Percentiles rank a stretch among this genome's conserved stretches.
These are phyloP conservation scores for Penaeus vannamei DNA, from an alignment of 1,140 invertebrate species.

Conservation along the genomic window DNA sequence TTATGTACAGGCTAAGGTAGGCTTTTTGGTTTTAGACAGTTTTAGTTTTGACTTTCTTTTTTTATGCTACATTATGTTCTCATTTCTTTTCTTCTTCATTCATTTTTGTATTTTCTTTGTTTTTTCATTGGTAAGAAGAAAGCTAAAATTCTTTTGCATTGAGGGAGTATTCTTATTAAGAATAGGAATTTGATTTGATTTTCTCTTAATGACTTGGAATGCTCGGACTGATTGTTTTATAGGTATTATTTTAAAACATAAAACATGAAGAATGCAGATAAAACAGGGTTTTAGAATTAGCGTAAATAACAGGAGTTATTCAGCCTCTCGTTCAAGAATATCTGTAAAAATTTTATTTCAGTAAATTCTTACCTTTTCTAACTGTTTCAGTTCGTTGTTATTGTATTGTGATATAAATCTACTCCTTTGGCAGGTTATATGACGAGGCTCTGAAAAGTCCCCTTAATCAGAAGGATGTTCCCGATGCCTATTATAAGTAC, in stretches of 20 bases:
- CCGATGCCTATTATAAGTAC: constrained; percentile 71
- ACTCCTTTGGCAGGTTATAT: constrained; percentile 80
- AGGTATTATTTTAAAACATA: not conserved
- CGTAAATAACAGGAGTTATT: not conserved
- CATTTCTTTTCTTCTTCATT: too few relatives aligned
- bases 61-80: too few relatives aligned
- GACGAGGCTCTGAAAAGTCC: constrained; percentile 88
- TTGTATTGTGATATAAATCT: not conserved
- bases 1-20: too few relatives aligned
- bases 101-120: too few relatives aligned
- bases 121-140: too few relatives aligned
- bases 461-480: constrained; percentile 86
- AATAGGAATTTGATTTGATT: not conserved
- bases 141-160: too few relatives aligned
- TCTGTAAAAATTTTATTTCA: not conserved
- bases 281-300: not conserved
- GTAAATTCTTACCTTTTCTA: not conserved
- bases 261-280: not conserved
- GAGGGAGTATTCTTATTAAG: too few relatives aligned
- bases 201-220: not conserved
- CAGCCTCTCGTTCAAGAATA: not conserved
- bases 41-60: too few relatives aligned
- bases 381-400: not conserved
- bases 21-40: too few relatives aligned
- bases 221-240: not conserved